These are phyloP conservation scores for Delichon dasypus DNA, from an alignment of 2,797 vertebrate species.

Conservation along the genomic window DNA sequence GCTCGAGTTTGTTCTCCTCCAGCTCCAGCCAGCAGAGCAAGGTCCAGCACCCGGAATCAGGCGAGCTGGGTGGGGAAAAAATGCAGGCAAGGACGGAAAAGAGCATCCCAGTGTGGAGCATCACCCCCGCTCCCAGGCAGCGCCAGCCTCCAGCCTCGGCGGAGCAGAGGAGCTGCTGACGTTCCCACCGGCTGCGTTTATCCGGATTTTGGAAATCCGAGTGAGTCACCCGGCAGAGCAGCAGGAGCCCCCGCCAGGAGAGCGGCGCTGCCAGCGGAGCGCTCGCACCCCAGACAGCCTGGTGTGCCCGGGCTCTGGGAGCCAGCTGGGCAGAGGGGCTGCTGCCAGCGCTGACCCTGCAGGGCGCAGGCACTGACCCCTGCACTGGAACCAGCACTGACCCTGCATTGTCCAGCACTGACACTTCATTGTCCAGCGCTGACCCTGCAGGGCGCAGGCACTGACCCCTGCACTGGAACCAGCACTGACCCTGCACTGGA, in stretches of 20 bases:
- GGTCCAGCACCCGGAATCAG: not conserved
- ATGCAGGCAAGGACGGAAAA: not conserved
- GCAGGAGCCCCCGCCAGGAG: slow-evolving; percentile 33
- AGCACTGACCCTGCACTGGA: too few species aligned
- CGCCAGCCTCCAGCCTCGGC: not conserved
- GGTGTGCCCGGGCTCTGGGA: not conserved
- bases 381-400: too few species aligned
- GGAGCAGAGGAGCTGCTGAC: not conserved
- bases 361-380: too few species aligned
- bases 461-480: too few species aligned
- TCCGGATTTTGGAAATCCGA: not conserved
- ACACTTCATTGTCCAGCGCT: too few species aligned
- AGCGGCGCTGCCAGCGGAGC: slow-evolving; percentile 19
- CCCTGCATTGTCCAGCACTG: too few species aligned
- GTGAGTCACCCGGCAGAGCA: slow-evolving; percentile 47
- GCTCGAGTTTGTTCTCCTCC: not conserved
- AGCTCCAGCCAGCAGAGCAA: not conserved
- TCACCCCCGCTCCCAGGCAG: not conserved
- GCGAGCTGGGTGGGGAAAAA: too few species aligned
- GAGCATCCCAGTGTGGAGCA: not conserved
- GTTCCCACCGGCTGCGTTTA: not conserved
- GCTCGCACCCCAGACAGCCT: not conserved
- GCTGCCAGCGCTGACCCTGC: not conserved
- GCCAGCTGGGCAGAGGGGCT: not conserved
- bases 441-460: too few species aligned